A percentile compares a stretch with the other conserved stretches of the same genome.
phyloP scores from a whole-genome alignment of 2,888 invertebrate species.

The Diaperis boleti region DNA sequence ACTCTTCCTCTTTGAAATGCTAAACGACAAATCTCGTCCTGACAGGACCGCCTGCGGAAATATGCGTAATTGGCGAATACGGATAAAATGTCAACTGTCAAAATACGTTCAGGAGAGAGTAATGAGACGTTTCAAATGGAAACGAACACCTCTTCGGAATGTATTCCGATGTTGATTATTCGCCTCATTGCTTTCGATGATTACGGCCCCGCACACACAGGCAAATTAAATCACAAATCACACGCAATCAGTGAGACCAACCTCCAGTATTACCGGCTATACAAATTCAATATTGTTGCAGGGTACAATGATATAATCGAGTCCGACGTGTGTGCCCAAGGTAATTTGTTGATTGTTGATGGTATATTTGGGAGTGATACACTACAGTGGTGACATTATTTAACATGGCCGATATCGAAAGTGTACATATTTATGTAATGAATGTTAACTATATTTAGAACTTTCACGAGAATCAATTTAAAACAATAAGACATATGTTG shows the following conservation, averaged over 20 bases:
- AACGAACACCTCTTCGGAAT: neutral
- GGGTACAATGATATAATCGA: neutral
- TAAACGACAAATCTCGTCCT: slow-evolving; percentile 11
- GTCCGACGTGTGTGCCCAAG: slow-evolving; percentile 23
- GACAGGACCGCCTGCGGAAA: slow-evolving; percentile 5
- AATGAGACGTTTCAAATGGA: slow-evolving; percentile 1
- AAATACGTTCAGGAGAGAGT: slow-evolving; percentile 1
- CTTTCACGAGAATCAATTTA: no score
- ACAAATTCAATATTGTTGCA: slow-evolving; percentile 15
- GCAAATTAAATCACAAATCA: slow-evolving; percentile 8
- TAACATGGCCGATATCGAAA: neutral
- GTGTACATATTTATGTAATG: neutral
- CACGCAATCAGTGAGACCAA: neutral
- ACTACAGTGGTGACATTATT: neutral
- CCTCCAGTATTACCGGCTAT: neutral
- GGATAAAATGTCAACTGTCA: slow-evolving; percentile 23
- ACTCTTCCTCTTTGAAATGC: slow-evolving; percentile 23
- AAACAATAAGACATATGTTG: no score
- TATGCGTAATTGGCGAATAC: slow-evolving; percentile 22
- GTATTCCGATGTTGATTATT: neutral
- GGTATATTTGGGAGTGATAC: slow-evolving; percentile 9
- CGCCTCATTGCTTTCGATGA: neutral
- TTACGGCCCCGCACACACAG: neutral
- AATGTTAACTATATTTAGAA: no score
- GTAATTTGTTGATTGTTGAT: slow-evolving; percentile 33